A percentile compares a stretch with the other conserved stretches of the same genome.
These are phyloP conservation scores for Trachelus tabidus DNA, from an alignment of 2,888 invertebrate genomes.

Conservation along the genomic window DNA sequence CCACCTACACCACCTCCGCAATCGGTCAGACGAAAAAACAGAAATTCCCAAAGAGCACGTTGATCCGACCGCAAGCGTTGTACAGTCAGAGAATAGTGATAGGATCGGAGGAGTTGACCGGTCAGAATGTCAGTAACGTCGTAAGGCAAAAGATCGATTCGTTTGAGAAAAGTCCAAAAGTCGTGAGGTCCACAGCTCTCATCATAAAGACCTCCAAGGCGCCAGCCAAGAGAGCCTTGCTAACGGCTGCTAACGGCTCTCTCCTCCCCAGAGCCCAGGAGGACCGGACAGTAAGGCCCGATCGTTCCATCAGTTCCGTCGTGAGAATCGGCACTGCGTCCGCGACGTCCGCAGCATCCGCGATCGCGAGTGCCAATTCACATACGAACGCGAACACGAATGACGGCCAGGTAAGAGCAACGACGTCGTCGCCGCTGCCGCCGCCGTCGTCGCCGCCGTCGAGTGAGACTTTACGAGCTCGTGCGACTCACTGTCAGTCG, in stretches of 20 bases:
- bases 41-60: constrained; percentile 61
- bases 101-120: constrained; percentile 59
- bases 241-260: constrained; percentile 15
- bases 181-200: constrained; percentile 60
- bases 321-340: not conserved
- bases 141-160: constrained; percentile 58
- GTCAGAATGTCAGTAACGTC: constrained; percentile 58
- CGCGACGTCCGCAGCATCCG: too few species aligned
- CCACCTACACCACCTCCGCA: constrained; percentile 52
- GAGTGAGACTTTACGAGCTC: not conserved
- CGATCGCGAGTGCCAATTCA: too few species aligned
- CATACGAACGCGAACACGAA: not conserved
- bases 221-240: constrained; percentile 36
- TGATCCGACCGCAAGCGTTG: constrained; percentile 55
- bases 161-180: constrained; percentile 60
- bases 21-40: constrained; percentile 58
- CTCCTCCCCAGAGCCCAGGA: not conserved
- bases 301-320: not conserved
- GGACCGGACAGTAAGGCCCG: too few species aligned
- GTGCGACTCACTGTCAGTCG: too few species aligned
- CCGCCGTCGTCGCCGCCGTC: too few species aligned
- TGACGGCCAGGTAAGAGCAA: not conserved
- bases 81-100: constrained; percentile 64
- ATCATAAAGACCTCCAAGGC: constrained; percentile 61
- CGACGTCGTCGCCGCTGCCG: not conserved